Base-by-base conservation (phyloP, 2,888 invertebrate species). In the Lydus trimaculatus region DNA sequence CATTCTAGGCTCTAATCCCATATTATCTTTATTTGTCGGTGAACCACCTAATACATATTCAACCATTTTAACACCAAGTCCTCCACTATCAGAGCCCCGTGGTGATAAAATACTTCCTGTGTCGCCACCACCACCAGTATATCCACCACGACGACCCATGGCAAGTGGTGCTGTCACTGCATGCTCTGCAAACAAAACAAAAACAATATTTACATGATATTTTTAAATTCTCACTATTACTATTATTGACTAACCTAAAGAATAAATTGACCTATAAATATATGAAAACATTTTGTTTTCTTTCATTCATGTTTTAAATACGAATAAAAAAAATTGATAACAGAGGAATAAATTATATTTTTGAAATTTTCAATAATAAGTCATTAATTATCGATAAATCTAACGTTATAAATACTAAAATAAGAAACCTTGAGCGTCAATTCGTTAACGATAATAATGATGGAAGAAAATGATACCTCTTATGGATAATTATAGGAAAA, bases 41-140 rank as follows among this genome's bases (percentile, higher is more conserved):
- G 95, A 96, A 73, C 94, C 95, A 75, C 97, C 95, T 79, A 99
- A 89, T 69, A 99, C 98, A 85, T 98, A 98, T 87, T 99, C 98
- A 65, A 98, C 98, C 97, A 98, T 98, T 89, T 98, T 98, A 77
- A 97, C 96, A 76, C 96, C 97, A 76, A 98, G 91, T 58, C 96
- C 96, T 71, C 95, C 95, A 76, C 97, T 95, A 85, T 97, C 95
- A 79, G 88, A 88, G 56, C 86, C 85, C 73, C 95, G 90, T 59
- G 96, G 95, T 60, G 94, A 94, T 77, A 90, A 87, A 79, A 91
- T 88, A 84, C 87, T 86, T 83, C 88, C 84, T 74, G 86, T 82
- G 83, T 87, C 83, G 79, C 43, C 43, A 17, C 43, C 43, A 84
- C 88, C 89, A 58, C 89, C 89, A 75, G 91, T 88, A 69, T 90